phyloP scores from a whole-genome alignment of 1,140 invertebrate species.

The Phymorhynchus buccinoides region DNA sequence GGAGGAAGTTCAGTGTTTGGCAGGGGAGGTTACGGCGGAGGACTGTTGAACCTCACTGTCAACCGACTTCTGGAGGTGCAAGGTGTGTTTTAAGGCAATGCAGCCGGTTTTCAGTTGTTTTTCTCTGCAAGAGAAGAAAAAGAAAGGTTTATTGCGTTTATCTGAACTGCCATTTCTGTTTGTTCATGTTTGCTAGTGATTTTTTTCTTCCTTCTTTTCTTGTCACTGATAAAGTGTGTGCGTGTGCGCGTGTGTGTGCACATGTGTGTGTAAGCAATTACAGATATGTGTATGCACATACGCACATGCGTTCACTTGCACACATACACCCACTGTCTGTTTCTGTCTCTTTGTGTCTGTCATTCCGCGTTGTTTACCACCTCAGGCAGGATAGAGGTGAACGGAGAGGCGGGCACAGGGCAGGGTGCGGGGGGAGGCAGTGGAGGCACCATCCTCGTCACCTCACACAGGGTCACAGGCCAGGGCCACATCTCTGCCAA shows the following conservation, averaged over 20 bases:
- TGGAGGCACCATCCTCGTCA: constrained; percentile 59
- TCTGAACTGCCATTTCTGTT: no score
- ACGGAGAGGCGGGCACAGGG: constrained; percentile 54
- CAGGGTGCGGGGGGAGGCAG: constrained; percentile 59
- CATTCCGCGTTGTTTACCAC: background rate
- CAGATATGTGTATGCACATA: no score
- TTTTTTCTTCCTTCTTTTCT: background rate
- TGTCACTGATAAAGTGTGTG: background rate
- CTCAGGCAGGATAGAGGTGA: constrained; percentile 55
- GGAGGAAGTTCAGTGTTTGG: constrained; percentile 55
- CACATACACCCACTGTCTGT: background rate
- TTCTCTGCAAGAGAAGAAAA: no score
- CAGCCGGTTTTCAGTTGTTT: no score
- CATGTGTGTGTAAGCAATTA: no score
- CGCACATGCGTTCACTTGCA: no score
- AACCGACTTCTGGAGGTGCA: constrained; percentile 40
- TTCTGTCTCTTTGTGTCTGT: background rate
- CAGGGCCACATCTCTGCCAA: constrained; percentile 55
- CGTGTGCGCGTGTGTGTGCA: no score
- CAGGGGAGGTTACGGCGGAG: constrained; percentile 59
- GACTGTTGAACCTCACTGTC: constrained; percentile 53
- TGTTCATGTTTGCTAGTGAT: background rate
- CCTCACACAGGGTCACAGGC: constrained; percentile 51
- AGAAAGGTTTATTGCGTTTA: no score
- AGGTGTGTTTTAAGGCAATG: constrained; percentile 37